Evolutionary conservation across 2,888 invertebrate species (phyloP).

Genomic region (Melangyna quadrimaculata): DNA sequence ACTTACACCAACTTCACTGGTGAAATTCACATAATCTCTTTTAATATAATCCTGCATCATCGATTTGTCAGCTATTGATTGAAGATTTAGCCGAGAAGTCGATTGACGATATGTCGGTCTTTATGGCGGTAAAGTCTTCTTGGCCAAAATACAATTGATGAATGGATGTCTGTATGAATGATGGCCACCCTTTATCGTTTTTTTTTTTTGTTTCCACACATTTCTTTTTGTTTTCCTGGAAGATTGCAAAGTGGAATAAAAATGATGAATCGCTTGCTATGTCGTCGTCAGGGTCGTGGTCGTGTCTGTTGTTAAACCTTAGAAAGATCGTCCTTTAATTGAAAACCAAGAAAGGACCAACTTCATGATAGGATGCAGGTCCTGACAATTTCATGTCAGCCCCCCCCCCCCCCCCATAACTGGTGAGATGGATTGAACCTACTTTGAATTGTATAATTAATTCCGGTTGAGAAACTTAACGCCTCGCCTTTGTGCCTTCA

Average conservation of each 20-base stretch:
- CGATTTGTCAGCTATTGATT: slow-evolving; percentile 65
- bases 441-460: slow-evolving; percentile 71
- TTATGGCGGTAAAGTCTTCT: slow-evolving; percentile 17
- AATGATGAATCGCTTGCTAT: slow-evolving; percentile 61
- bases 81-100: slow-evolving; percentile 53
- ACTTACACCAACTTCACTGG: not conserved
- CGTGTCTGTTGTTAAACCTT: slow-evolving; percentile 15
- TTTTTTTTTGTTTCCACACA: not conserved
- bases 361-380: slow-evolving; percentile 34
- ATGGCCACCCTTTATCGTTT: slow-evolving; percentile 3
- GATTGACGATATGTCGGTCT: slow-evolving; percentile 12
- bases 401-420: not conserved
- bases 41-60: slow-evolving; percentile 8
- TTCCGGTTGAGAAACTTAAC: slow-evolving; percentile 29
- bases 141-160: slow-evolving; percentile 42
- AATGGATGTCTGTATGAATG: slow-evolving; percentile 14
- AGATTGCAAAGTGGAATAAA: slow-evolving; percentile 42
- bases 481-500: not conserved
- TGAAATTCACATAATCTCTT: not conserved
- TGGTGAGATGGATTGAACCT: slow-evolving; percentile 41
- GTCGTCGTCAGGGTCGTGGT: not conserved
- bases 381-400: slow-evolving; percentile 8
- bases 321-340: slow-evolving; percentile 14
- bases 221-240: not conserved
- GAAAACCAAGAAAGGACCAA: slow-evolving; percentile 45